Evolutionary conservation across 2,888 invertebrate species (phyloP), one percentile per base, ranked within the genome.

Genomic region (Protodeltote pygarga): DNA sequence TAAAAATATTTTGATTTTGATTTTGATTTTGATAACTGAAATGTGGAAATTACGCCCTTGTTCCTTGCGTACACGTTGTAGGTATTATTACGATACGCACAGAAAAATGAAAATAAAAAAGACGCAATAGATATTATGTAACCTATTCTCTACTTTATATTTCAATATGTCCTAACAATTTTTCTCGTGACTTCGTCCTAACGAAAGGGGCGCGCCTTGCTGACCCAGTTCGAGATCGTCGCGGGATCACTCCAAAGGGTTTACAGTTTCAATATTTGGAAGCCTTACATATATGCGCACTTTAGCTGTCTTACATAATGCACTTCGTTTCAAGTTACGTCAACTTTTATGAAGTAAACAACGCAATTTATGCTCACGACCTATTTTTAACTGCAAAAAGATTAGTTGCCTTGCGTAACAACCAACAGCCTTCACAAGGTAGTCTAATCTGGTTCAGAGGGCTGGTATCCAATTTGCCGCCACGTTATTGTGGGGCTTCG

Each of bases 181-280:
- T 65, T 61, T 70, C 65, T 62, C 61, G 78, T 81, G 83, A 73
- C 80, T 77, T 75, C 73, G 66, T 76, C 81, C 77, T 83, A 81
- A 80, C 67, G 69, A 75, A 71, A 75, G 73, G 77, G 77, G 69
- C 70, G 76, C 65, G 76, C 72, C 79, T 73, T 65, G 75, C 78
- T 86, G 88, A 89, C 89, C 88, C 77, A 89, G 75, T 85, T 89
- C 62, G 74, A 75, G 69, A 78, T 71, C 77, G 80, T 77, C 79
- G 62, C 73, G 80, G 82, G 83, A 85, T 81, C 81, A 74, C 77
- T 73, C 73, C 69, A 76, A 82, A 83, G 81, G 87, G 87, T 88
- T 87, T 87, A 88, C 77, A 81, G 82, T 88, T 90, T 84, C 87
- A 85, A 89, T 89, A 87, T 87, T 87, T 78, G 82, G 79, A 70